Base-by-base conservation (phyloP, 1,140 invertebrate genomes). In the Pogonomyrmex californicus region DNA sequence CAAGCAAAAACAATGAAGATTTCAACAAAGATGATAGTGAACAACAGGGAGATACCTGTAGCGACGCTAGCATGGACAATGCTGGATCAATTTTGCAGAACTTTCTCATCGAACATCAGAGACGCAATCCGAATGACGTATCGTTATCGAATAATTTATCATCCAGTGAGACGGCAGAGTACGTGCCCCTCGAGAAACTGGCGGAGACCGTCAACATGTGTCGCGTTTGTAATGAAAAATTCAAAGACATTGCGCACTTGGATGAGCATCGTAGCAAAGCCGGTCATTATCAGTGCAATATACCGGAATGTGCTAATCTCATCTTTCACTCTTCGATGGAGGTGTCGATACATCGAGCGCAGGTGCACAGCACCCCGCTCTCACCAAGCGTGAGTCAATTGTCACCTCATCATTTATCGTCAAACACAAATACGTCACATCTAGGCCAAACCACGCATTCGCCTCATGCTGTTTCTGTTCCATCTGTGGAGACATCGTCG, bases 261-360 rank as follows among this genome's bases (percentile, higher is more conserved):
- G 95, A 95, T 44, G 94, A 95, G 23, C 96, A 96, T 82, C 92
- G 91, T 66, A 89, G 91, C 2, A 94, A 94, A 65, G 93, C 91
- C 36, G 95, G 95, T 41, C 96, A 96, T 85, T 95, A 94, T 88
- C 95, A 95, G 68, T 96, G 95, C 88, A 94, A 94, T 89, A 92
- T 94, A 7, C 92, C 94, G 0, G 95, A 95, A 33, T 96, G 95
- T 83, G 88, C 88, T 4, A 92, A 77, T 62, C 70, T 94, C 30
- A 86, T 95, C 12, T 95, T 95, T 58, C 89, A 92, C 30, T 93
- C 93, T 0, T 85, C 89, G 1, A 76, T 91, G 56, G 95, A 96
- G 75, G 89, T 96, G 0, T 87, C 92, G 0, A 86, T 93, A 44
- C 95, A 96, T 87, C 95, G 95, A 49, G 91, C 92, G 7, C 93